Base-by-base conservation (phyloP, 2,113 vertebrate genomes). In the Falcunculus frontatus region DNA sequence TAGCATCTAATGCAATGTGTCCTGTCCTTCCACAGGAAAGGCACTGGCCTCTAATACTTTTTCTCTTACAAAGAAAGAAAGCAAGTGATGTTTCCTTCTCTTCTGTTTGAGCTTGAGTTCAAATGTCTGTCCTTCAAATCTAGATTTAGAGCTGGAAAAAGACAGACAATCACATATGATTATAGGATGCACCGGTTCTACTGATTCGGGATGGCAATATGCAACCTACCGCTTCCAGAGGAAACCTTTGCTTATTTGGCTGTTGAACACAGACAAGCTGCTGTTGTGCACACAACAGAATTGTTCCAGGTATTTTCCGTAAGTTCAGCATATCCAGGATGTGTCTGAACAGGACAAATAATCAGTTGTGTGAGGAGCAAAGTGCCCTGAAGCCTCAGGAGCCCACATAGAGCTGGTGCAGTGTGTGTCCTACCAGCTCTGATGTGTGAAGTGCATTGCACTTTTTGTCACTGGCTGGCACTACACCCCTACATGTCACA, bases 381-480 rank as follows among this genome's bases (percentile, higher is more conserved):
- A 72, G 56, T 30, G 65, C 42, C 39, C 57, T 39, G 49, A 63
- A 74, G 65, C 62, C 5, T 0, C 56, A 5, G 39, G 33, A 53
- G 23, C 33, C 52, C 42, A 11, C 6, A 4, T 7, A 19, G 68
- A 2, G 3, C 29, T 57, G 63, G 20, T 46, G n/a, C 20, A 39
- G 52, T 4, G 35, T 55, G 39, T 33, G n/a, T 32, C 35, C 25
- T 27, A 9, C 6, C 37, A n/a, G 55, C 44, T 16, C 19, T 0
- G 0, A 49, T 3, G 37, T 0, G 1, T 70, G 35, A 44, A 47
- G 17, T 19, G 23, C 49, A 3, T 7, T 35, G 74, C 15, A 7
- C 57, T 81, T 68, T 33, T 35, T 49, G 18, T 68, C 46, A 47
- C 62, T 13, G 52, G 37, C n/a, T 14, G 32, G 52, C 39, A 10